Evolutionary conservation across 2,113 vertebrate species (phyloP).

Genomic region (Amphiprion ocellaris): DNA sequence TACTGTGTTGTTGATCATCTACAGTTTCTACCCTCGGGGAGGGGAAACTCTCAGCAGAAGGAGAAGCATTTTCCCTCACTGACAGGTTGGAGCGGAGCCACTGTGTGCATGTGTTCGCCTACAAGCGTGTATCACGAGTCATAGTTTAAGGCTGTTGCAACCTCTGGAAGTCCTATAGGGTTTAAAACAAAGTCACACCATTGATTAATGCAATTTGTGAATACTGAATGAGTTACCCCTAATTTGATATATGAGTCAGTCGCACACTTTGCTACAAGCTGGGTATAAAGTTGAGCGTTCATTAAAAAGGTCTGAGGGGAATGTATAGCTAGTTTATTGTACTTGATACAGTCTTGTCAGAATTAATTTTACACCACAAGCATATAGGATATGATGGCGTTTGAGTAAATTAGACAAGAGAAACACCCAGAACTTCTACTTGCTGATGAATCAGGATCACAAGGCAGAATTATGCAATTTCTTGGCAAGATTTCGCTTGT

Average conservation of each 20-base stretch:
- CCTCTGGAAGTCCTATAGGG: background rate
- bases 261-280: background rate
- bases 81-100: background rate
- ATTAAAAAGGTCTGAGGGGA: background rate
- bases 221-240: background rate
- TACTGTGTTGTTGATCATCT: constrained; percentile 26
- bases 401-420: background rate
- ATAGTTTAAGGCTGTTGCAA: background rate
- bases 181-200: constrained; percentile 21
- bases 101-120: background rate
- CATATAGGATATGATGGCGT: background rate
- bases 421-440: background rate
- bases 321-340: background rate
- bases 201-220: constrained; percentile 20
- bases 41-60: background rate
- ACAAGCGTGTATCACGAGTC: background rate
- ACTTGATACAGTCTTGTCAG: background rate
- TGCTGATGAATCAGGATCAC: constrained; percentile 55
- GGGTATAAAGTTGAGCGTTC: background rate
- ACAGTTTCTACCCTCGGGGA: constrained; percentile 2
- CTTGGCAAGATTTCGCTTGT: background rate
- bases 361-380: background rate
- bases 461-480: constrained; percentile 29
- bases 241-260: constrained; percentile 12
- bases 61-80: background rate